Conservation (phyloP, 1,140 invertebrate genomes). For the Frieseomelitta varia region DNA sequence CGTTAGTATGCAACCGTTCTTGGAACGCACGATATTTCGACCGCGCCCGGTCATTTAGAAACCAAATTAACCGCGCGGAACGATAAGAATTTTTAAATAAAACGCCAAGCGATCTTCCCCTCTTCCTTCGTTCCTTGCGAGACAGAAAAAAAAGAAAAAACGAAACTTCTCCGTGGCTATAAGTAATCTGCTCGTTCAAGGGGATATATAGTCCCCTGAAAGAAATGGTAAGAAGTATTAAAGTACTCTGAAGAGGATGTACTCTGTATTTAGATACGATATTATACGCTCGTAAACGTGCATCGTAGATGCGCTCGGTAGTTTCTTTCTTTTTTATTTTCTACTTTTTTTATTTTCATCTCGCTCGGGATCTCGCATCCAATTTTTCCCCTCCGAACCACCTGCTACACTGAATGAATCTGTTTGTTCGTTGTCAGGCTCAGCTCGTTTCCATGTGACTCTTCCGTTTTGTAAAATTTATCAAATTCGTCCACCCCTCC, state of each 20-base stretch:
- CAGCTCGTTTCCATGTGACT: background rate
- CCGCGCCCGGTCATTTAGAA: conserved; percentile 17
- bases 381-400: background rate
- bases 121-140: background rate
- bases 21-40: conserved; percentile 8
- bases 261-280: background rate
- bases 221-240: background rate
- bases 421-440: background rate
- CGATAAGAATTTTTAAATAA: conserved; percentile 25
- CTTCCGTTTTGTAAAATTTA: no score
- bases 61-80: conserved; percentile 28
- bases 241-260: background rate
- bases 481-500: background rate
- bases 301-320: background rate
- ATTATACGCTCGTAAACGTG: background rate
- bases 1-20: background rate
- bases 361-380: background rate
- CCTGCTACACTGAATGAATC: background rate
- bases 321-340: background rate
- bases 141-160: background rate
- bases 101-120: background rate
- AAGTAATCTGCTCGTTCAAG: conserved; percentile 1
- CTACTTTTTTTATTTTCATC: background rate
- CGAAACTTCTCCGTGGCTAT: background rate
- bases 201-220: background rate